Conservation (phyloP, 2,888 invertebrate species). For the Rhimphoctona megacephalus region DNA sequence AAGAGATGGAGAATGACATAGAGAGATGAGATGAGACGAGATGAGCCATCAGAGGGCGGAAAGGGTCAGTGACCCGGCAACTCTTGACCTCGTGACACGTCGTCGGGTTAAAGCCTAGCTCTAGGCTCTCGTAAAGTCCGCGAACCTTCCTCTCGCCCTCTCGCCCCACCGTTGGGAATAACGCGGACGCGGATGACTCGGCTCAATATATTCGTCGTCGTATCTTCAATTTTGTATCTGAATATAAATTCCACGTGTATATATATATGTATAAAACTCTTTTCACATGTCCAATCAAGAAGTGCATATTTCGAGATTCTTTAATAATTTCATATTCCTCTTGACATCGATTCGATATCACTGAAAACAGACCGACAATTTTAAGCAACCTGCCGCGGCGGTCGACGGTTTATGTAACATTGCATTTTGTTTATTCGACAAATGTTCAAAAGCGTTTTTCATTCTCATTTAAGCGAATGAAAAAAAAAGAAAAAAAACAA, state of each 20-base stretch:
- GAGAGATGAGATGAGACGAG: constrained; percentile 16
- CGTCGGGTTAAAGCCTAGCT: constrained; percentile 57
- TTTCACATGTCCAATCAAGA: constrained; percentile 1
- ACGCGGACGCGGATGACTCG: constrained; percentile 6
- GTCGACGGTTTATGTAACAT: neutral
- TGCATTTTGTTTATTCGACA: neutral
- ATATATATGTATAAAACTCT: neutral
- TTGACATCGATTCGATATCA: neutral
- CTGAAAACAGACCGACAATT: neutral
- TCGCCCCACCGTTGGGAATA: constrained; percentile 25
- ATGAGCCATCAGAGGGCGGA: constrained; percentile 43
- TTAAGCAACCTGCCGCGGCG: neutral
- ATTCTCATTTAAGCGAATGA: neutral
- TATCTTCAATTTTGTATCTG: constrained; percentile 11
- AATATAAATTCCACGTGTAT: neutral
- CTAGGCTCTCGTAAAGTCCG: constrained; percentile 48
- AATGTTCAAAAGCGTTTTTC: neutral
- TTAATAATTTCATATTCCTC: neutral
- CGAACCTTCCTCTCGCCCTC: constrained; percentile 2
- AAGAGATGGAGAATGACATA: constrained; percentile 28
- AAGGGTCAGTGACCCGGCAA: constrained; percentile 60
- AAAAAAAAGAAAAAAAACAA: neutral
- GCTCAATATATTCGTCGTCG: neutral
- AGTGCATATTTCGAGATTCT: neutral
- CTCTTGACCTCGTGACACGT: constrained; percentile 67